Conservation (phyloP, 2,797 vertebrate genomes). For the Etheostoma perlongum region DNA sequence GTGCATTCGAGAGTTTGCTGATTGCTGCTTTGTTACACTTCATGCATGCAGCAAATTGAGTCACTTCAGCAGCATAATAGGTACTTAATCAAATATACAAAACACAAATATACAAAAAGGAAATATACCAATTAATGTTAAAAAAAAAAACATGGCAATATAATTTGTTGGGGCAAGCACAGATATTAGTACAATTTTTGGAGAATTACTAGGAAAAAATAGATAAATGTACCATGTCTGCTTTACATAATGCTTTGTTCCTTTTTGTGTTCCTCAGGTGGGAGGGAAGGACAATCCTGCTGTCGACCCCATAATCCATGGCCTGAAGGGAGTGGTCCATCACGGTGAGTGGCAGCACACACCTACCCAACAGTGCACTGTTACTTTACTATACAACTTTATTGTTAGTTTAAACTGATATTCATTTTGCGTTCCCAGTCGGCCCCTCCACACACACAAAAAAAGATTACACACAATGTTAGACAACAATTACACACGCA, state of each 20-base stretch:
- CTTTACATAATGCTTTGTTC: neutral
- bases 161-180: neutral
- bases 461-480: no score
- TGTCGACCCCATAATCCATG: slow-evolving; percentile 95
- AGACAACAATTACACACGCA: no score
- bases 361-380: no score
- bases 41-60: neutral
- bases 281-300: slow-evolving; percentile 94
- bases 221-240: neutral
- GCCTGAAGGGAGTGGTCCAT: slow-evolving; percentile 96
- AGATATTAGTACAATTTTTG: neutral
- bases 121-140: neutral
- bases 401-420: no score
- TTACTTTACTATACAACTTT: no score
- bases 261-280: slow-evolving; percentile 82
- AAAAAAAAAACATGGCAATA: neutral
- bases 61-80: neutral
- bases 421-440: no score
- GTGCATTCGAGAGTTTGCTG: slow-evolving; percentile 27
- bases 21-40: slow-evolving; percentile 28
- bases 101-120: neutral
- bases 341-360: slow-evolving; percentile 90
- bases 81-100: neutral
- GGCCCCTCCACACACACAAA: no score
- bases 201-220: neutral